Percentiles rank a stretch among this genome's conserved stretches.
These are phyloP conservation scores for Ectropis crepuscularia DNA, from an alignment of 2,888 invertebrate species.

Conservation along the genomic window DNA sequence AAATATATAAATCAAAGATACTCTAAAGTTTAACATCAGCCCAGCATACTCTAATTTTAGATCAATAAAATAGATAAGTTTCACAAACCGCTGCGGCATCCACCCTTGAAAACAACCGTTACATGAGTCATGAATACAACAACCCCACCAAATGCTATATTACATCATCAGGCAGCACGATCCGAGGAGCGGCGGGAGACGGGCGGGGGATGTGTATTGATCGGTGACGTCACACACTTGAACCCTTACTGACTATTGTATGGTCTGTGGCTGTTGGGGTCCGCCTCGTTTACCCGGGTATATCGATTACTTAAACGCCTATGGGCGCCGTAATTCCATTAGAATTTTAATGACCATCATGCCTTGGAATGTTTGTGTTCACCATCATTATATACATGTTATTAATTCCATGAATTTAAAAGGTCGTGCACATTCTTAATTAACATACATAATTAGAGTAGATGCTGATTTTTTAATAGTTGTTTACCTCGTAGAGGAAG, in stretches of 20 bases:
- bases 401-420: constrained; percentile 25
- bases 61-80: not conserved
- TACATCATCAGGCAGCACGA: constrained; percentile 55
- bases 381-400: constrained; percentile 24
- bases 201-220: constrained; percentile 51
- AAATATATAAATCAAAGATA: no score
- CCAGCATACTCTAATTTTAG: no score
- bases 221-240: constrained; percentile 58
- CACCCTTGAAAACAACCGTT: constrained; percentile 46
- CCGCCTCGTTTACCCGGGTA: constrained; percentile 32
- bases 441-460: no score
- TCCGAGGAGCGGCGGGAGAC: constrained; percentile 19
- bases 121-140: constrained; percentile 47
- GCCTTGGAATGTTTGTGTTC: constrained; percentile 24
- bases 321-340: constrained; percentile 21
- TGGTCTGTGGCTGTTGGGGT: constrained; percentile 25
- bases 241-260: constrained; percentile 26
- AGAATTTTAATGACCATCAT: constrained; percentile 38
- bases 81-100: constrained; percentile 25
- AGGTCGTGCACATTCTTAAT: constrained; percentile 9
- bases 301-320: constrained; percentile 34
- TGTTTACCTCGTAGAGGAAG: no score
- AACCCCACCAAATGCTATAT: constrained; percentile 51
- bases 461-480: no score
- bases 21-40: no score